Evolutionary conservation across 2,113 vertebrate species (phyloP).

Genomic region (Nothobranchius furzeri): DNA sequence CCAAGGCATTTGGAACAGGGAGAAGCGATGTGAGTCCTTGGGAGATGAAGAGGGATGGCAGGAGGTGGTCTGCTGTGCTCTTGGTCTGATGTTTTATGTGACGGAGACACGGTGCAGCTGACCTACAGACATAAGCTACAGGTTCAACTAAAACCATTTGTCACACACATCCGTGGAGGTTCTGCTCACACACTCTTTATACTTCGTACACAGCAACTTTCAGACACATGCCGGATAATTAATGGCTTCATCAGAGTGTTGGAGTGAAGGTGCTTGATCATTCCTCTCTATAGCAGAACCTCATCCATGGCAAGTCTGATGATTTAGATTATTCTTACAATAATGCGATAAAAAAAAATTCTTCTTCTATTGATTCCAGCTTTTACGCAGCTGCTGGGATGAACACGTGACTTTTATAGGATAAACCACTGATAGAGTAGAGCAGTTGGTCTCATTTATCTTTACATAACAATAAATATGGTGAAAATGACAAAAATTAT

Average conservation of each 20-base stretch:
- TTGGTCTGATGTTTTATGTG: conserved; percentile 41
- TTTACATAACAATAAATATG: too few relatives aligned
- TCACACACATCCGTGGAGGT: conserved; percentile 17
- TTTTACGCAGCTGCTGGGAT: too few relatives aligned
- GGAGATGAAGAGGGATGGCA: conserved; percentile 27
- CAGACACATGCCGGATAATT: not conserved
- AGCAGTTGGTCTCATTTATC: too few relatives aligned
- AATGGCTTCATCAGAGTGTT: not conserved
- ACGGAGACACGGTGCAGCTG: conserved; percentile 1
- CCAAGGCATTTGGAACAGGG: not conserved
- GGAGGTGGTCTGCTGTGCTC: conserved; percentile 13
- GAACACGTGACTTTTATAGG: too few relatives aligned
- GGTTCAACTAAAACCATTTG: conserved; percentile 4
- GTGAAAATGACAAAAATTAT: too few relatives aligned
- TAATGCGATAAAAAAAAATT: too few relatives aligned
- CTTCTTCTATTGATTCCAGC: too few relatives aligned
- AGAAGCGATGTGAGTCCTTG: conserved; percentile 30
- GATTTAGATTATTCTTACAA: too few relatives aligned
- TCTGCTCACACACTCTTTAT: not conserved
- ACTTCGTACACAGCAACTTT: not conserved
- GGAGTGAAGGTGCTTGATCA: too few relatives aligned
- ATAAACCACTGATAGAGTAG: too few relatives aligned
- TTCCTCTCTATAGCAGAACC: too few relatives aligned
- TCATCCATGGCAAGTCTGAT: too few relatives aligned
- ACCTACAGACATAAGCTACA: conserved; percentile 19